Evolutionary conservation across 2,888 invertebrate species (phyloP).

Genomic region (Drosophila longiperda): DNA sequence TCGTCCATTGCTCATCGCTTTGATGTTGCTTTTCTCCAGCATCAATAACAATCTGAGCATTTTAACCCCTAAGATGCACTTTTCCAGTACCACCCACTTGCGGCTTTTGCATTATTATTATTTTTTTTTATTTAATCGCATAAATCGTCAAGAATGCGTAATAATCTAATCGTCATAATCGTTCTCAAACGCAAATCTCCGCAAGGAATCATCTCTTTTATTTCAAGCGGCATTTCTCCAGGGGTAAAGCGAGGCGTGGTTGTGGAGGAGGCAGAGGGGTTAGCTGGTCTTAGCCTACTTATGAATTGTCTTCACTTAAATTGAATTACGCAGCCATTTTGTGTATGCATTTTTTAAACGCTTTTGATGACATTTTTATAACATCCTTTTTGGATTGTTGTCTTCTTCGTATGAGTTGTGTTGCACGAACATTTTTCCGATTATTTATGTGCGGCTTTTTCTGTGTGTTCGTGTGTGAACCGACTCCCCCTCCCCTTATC

Average conservation of each 20-base stretch:
- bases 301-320: constrained; percentile 45
- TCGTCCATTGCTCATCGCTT: constrained; percentile 42
- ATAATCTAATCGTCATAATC: constrained; percentile 80
- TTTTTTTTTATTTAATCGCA: constrained; percentile 68
- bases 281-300: constrained; percentile 58
- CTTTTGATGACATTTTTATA: constrained; percentile 77
- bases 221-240: constrained; percentile 35
- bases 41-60: constrained; percentile 61
- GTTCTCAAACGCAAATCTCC: constrained; percentile 58
- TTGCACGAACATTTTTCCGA: constrained; percentile 6
- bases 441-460: constrained; percentile 41
- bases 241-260: not conserved
- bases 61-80: constrained; percentile 47
- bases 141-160: constrained; percentile 79
- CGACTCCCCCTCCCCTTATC: constrained; percentile 1
- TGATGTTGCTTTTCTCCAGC: constrained; percentile 50
- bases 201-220: constrained; percentile 24
- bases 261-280: not conserved
- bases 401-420: not conserved
- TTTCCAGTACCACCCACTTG: constrained; percentile 9
- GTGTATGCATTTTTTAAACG: constrained; percentile 68
- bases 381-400: not conserved
- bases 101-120: constrained; percentile 22
- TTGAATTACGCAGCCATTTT: constrained; percentile 69
- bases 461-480: not conserved